Evolutionary conservation across 2,888 invertebrate genomes (phyloP), one percentile per base, ranked within the genome.

Genomic region (Linyphia triangularis): DNA sequence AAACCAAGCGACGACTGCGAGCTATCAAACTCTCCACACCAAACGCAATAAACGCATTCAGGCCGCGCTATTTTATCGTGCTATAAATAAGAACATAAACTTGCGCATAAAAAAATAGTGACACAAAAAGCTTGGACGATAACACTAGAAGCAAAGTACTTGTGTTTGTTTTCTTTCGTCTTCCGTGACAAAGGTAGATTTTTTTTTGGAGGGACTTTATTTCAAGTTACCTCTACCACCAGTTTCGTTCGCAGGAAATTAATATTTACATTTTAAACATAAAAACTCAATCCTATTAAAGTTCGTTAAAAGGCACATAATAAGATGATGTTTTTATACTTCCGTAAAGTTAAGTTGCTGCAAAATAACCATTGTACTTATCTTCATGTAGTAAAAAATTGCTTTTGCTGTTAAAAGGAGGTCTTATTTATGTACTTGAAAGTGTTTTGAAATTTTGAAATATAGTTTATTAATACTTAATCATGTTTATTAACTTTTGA

Each of bases 51-150:
- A 51, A 51, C n/a, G 51, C 51, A 51, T 51, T 51, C 51, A 51
- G n/a, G 16, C 51, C 16, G 51, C 16, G 13, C 51, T 51, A 51
- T n/a, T 51, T 51, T 51, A 51, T 51, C 51, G 51, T 51, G 51
- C 51, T 51, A 51, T 51, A 51, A 51, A 51, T 51, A 51, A 51
- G 51, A 51, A n/a, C 51, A 51, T 51, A 51, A 51, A 51, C 51
- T 51, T 51, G 13, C 51, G 13, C n/a, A 16, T 5, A 0, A 51
- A 51, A 51, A 51, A 51, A 51, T 13, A 51, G 51, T 51, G 51
- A 51, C 51, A 51, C 51, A 51, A 9, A 51, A 51, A 51, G 51
- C 51, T 51, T 16, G 13, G 51, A n/a, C 51, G 51, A 51, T 51
- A 51, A 51, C 51, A 51, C 51, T 51, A 51, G 51, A 51, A 13